Evolutionary conservation across 2,888 invertebrate species (phyloP).

Genomic region (Lottia gigantea): DNA sequence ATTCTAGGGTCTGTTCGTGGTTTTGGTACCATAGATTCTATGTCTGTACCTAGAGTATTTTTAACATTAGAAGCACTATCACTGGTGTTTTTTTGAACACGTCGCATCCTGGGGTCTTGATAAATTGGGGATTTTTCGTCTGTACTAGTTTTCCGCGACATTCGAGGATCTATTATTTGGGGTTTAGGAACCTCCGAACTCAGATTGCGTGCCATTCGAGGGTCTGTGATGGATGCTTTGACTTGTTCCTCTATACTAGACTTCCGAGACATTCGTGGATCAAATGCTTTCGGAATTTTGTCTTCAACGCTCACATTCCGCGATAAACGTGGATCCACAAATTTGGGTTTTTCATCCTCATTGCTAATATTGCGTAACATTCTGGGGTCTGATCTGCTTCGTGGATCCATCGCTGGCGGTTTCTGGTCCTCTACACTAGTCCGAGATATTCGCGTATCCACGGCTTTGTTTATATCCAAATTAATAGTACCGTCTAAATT

Average conservation of each 20-base stretch:
- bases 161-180: not conserved
- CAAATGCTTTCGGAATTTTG: not conserved
- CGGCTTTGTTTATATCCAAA: not conserved
- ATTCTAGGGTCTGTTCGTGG: not conserved
- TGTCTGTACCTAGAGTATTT: not conserved
- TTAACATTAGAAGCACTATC: constrained; percentile 3
- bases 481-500: constrained; percentile 1
- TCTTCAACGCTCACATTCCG: not conserved
- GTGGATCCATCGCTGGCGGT: not conserved
- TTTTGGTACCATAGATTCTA: not conserved
- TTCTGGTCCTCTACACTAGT: not conserved
- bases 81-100: not conserved
- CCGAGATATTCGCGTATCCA: not conserved
- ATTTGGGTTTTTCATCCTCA: not conserved
- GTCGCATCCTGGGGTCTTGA: not conserved
- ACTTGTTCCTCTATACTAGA: not conserved
- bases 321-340: not conserved
- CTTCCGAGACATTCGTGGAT: not conserved
- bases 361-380: not conserved
- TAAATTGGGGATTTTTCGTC: no score
- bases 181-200: not conserved
- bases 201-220: not conserved
- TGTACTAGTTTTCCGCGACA: not conserved
- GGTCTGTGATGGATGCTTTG: not conserved
- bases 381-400: not conserved